phyloP scores from a whole-genome alignment of 2,797 vertebrate species.

The Odontamblyopus rebecca region DNA sequence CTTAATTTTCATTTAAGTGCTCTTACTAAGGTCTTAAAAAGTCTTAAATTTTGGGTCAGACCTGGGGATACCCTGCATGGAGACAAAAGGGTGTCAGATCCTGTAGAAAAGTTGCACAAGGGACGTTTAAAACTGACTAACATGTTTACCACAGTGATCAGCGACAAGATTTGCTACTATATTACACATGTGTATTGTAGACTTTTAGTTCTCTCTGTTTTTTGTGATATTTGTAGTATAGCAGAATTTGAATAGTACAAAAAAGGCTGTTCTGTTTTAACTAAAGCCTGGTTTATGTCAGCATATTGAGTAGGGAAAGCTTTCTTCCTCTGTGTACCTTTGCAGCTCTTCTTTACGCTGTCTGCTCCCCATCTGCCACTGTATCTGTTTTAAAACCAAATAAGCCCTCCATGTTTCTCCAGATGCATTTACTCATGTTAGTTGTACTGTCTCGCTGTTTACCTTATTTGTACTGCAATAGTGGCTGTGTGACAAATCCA shows the following conservation, averaged over 20 bases:
- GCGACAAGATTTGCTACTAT: too few species aligned
- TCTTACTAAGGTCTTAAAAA: too few species aligned
- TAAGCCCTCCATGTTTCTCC: neutral
- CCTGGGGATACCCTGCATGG: too few species aligned
- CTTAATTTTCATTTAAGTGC: too few species aligned
- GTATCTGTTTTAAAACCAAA: neutral
- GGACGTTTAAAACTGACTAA: neutral
- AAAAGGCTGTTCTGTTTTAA: neutral
- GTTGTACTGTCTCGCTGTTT: neutral
- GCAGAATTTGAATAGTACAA: neutral
- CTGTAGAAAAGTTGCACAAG: neutral
- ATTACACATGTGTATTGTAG: neutral
- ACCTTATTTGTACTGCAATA: slow-evolving; percentile 2
- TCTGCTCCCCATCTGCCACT: slow-evolving; percentile 8
- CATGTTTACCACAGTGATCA: neutral
- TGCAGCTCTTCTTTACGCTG: neutral
- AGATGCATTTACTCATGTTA: neutral
- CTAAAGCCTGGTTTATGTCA: neutral
- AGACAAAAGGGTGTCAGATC: too few species aligned
- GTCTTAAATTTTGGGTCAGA: too few species aligned
- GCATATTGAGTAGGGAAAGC: neutral
- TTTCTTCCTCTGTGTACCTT: neutral
- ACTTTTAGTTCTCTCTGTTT: neutral
- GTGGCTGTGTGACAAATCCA: slow-evolving; percentile 8
- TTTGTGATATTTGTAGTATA: neutral